Base-by-base conservation (phyloP, 2,113 vertebrate species). In the Dasypus novemcinctus region DNA sequence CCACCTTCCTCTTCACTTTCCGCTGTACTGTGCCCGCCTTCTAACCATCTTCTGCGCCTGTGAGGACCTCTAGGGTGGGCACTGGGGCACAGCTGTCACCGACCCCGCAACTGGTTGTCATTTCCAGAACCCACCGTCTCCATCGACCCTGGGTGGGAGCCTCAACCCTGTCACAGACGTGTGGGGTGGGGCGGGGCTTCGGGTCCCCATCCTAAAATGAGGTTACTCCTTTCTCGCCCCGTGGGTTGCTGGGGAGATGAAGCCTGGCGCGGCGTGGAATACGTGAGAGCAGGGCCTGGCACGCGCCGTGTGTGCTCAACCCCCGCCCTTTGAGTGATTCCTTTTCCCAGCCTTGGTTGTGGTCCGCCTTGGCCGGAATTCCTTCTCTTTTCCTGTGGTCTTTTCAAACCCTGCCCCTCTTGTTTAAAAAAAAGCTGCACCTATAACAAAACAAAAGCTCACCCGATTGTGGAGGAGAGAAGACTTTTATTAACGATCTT, bases 321-420 rank as follows among this genome's bases (percentile, higher is more conserved):
- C 81, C 4, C 10, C 3, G 68, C 33, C 20, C 21, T 4, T 5
- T 1, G 4, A 75, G 29, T 71, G 15, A 10, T 21, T 87, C 36
- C 5, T 9, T 17, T 59, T 49, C 46, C 72, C 21, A n/a, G 49
- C n/a, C 36, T 59, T 8, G 31, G 0, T 68, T 29, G 41, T 17
- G 27, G 52, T 15, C 31, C 21, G 64, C n/a, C 25, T n/a, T 15
- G 20, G 31, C 61, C n/a, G 25, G 68, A 86, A 64, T 76, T 12
- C 43, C 46, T 64, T 38, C 54, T 43, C 57, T 93, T 49, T 68
- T 29, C 20, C 36, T 23, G 20, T 72, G 63, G 63, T 29, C 69
- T 80, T 87, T 95, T 52, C 52, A 91, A 87, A 93, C 27, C 64
- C 71, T 21, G 89, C 21, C n/a, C 11, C 61, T 91, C n/a, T n/a